Base-by-base conservation (phyloP, 2,888 invertebrate genomes). In the Glomeris marginata region DNA sequence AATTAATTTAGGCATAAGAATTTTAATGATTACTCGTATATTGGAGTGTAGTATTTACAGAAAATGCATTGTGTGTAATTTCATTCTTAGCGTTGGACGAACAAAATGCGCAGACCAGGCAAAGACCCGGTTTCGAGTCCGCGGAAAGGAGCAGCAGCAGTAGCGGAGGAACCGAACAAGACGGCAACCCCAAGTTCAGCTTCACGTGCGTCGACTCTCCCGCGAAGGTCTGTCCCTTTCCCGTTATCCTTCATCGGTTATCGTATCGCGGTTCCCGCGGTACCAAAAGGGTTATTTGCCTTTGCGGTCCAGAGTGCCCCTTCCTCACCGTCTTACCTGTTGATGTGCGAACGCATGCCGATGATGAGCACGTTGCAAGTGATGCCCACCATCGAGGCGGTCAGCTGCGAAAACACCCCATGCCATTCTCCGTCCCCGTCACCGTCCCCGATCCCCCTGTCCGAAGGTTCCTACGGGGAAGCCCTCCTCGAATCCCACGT, bases 71-170 rank as follows among this genome's bases (percentile, higher is more conserved):
- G 41, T 10, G 15, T 47, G 15, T 38, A 15, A n/a, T 5, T 51
- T 53, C 20, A 40, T 20, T 58, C 58, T 13, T 57, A 67, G 68
- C 73, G 56, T 77, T 77, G 33, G 80, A 80, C 59, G 78, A 78
- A 59, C 70, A 70, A 59, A 70, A 69, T 58, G 64, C 64, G 4
- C 64, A 65, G 56, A 65, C 64, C 5, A 59, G 59, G 53, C 58
- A 59, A 45, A 42, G 49, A 43, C 28, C 28, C 8, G 28, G 28
- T 8, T 28, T 28, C 28, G 28, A 28, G 28, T 28, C 28, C 3
- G 28, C 28, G 4, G 28, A 8, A 28, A 28, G 28, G 4, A 28
- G 28, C 28, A 28, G 28, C 28, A 28, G 28, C 28, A 28, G 28
- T 8, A 8, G 28, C 8, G 28, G 28, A 8, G 28, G 28, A 28